phyloP scores from a whole-genome alignment of 53 echinoderm and acorn worm genomes.

The Mesocentrotus franciscanus region DNA sequence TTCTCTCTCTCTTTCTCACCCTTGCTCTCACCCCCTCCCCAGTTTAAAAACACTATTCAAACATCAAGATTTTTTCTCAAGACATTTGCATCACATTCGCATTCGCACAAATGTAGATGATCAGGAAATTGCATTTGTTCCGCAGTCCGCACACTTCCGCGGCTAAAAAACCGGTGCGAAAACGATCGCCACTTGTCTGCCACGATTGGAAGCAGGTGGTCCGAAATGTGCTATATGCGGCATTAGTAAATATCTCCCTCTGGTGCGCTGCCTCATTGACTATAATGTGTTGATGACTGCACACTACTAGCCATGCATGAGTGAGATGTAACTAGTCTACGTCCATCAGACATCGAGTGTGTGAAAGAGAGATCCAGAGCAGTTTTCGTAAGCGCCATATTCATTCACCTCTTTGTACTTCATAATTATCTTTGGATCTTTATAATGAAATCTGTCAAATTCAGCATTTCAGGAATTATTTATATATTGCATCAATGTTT shows the following conservation, averaged over 20 bases:
- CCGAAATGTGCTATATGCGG: not conserved
- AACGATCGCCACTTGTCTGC: not conserved
- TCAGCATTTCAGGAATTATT: too few species aligned
- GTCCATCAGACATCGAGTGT: not conserved
- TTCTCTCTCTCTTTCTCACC: not conserved
- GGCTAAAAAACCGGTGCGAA: constrained; percentile 14
- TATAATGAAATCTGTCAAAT: too few species aligned
- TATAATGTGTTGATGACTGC: constrained; percentile 25
- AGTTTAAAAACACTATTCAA: not conserved
- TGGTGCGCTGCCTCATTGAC: constrained; percentile 19
- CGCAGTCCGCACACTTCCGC: not conserved
- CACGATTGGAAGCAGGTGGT: constrained; percentile 39
- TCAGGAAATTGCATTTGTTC: constrained; percentile 47
- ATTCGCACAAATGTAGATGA: constrained; percentile 22
- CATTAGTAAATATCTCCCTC: constrained; percentile 41
- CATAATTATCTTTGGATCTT: too few species aligned
- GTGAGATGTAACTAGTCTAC: not conserved
- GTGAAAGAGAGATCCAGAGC: too few species aligned
- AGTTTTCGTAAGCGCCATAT: too few species aligned
- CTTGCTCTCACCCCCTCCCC: too few species aligned
- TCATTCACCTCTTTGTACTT: too few species aligned
- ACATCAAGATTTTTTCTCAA: not conserved
- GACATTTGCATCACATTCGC: not conserved
- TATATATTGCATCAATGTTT: too few species aligned
- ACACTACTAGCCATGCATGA: constrained; percentile 27